Percentiles rank a stretch among this genome's conserved stretches.
Conservation (phyloP, 2,113 vertebrate species). For the Miniopterus natalensis region DNA sequence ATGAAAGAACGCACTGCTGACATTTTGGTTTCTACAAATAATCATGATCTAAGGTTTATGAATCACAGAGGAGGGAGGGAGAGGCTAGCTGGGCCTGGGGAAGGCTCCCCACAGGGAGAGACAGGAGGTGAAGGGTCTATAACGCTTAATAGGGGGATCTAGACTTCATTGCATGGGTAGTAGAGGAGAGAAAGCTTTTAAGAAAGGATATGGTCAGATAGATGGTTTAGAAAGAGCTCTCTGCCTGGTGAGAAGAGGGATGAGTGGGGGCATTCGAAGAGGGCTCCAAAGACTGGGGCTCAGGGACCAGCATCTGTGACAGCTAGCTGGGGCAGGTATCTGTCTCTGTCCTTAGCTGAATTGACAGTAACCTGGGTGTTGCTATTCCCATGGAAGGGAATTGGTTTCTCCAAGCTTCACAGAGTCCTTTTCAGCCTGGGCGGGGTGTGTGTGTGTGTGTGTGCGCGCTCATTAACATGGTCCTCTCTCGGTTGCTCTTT, state of each 20-base stretch:
- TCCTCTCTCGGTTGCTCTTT: constrained; percentile 67
- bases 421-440: background rate
- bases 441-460: background rate
- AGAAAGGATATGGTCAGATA: background rate
- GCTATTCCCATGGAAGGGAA: background rate
- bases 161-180: background rate
- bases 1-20: constrained; percentile 18
- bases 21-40: constrained; percentile 47
- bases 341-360: background rate
- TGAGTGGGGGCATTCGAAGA: background rate
- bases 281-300: background rate
- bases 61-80: background rate
- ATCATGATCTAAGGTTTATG: background rate
- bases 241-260: background rate
- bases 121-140: background rate
- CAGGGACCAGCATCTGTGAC: background rate
- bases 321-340: background rate
- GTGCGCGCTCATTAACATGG: background rate
- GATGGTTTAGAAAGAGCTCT: background rate
- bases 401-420: background rate
- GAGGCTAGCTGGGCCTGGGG: background rate
- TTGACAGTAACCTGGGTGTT: background rate
- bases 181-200: background rate
- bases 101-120: background rate
- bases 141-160: background rate